Base-by-base conservation (phyloP, 2,888 invertebrate genomes). In the Bombylius major region DNA sequence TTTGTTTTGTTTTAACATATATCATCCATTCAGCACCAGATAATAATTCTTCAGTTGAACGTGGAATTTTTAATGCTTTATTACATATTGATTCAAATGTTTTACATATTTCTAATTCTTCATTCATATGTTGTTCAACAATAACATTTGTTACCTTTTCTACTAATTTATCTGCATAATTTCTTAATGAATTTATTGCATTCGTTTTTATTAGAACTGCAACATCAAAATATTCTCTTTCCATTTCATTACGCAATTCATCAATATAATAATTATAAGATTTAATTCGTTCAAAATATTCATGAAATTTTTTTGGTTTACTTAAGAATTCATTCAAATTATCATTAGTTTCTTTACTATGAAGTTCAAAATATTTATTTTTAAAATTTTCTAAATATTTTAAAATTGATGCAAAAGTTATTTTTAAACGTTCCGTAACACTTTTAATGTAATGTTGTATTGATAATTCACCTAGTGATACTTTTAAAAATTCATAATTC, bases 11-110 rank as follows among this genome's bases (percentile, higher is more conserved):
- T 64, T 87, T 85, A 0, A 88, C 90, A 62, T 83, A 78, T 62
- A 89, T 78, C 77, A 94, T 89, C 69, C 88, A 91, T 55, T 83
- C 78, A 39, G 88, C 87, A 72, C 87, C 82, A 60, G 85, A 87
- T 63, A 94, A 81, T 39, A 95, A 76, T 65, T 93, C 89, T 63
- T 84, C 86, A 0, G 92, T 90, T 46, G 84, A 85, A 60, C 79
- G 79, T 0, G 94, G 93, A 62, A 84, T 81, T 63, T 82, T 80
- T 12, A 86, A 69, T 0, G 90, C 89, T 61, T 77, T 80, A 42
- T 76, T 76, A 63, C 82, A 81, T 55, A 94, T 42, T 11, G 39
- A 42, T 70, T 87, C 82, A 69, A 92, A 94, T 63, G 82, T 81
- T 2, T 75, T 72, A 66, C 87, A 87, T 60, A 89, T 87, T 34